These are phyloP conservation scores for Rhinolophus ferrumequinum DNA, from an alignment of 2,113 vertebrate genomes.

Conservation along the genomic window DNA sequence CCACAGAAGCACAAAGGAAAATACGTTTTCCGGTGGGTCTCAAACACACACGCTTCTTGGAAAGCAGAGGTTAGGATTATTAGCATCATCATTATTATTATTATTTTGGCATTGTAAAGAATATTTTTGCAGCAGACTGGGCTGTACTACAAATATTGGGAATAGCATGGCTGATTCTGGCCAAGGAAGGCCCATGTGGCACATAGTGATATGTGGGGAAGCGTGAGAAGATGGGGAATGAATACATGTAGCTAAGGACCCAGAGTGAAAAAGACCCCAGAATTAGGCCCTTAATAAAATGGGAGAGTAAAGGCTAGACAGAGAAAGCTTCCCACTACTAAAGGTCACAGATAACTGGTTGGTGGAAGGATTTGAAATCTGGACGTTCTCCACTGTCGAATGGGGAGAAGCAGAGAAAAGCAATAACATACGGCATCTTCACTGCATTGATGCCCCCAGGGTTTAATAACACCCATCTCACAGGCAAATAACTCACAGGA, in stretches of 20 bases:
- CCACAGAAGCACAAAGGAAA: not conserved
- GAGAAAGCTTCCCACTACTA: accelerated
- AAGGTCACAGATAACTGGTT: accelerated
- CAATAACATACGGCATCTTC: accelerated
- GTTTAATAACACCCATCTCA: accelerated
- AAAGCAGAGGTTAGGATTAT: not conserved
- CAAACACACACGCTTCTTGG: not conserved
- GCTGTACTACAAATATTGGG: not conserved
- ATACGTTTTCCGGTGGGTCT: not conserved
- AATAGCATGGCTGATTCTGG: not conserved
- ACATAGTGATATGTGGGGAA: not conserved
- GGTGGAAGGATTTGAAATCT: not conserved
- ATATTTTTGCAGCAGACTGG: not conserved
- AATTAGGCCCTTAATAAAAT: not conserved
- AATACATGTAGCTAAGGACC: not conserved
- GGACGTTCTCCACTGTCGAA: not conserved
- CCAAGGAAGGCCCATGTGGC: not conserved
- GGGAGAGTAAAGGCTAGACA: not conserved
- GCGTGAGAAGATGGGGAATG: not conserved
- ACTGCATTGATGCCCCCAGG: too few species aligned
- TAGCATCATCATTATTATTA: too few species aligned
- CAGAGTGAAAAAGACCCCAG: not conserved
- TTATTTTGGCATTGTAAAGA: not conserved
- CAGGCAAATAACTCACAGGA: not conserved
- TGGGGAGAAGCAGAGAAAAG: not conserved